A percentile compares a stretch with the other conserved stretches of the same genome.
Conservation (phyloP, 92 coral and sea anemone genomes). For the Epizoanthus rinbou region DNA sequence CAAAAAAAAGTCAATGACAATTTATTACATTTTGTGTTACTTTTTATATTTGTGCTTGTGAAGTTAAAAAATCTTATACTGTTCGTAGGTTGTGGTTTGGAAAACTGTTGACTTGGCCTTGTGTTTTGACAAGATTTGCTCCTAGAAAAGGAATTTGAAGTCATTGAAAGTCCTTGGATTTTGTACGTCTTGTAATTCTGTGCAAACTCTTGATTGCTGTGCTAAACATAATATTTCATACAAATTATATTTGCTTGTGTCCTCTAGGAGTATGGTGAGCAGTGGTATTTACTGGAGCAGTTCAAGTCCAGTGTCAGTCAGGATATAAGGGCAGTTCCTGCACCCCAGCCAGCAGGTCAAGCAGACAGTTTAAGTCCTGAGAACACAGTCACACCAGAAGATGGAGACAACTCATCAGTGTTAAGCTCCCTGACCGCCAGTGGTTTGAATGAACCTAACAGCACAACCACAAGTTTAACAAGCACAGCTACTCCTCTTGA, state of each 20-base stretch:
- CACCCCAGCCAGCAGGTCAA: neutral
- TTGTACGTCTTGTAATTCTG: too few species aligned
- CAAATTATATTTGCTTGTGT: neutral
- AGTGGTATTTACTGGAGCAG: constrained; percentile 37
- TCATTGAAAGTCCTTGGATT: too few species aligned
- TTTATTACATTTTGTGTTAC: too few species aligned
- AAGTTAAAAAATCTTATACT: too few species aligned
- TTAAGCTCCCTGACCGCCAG: constrained; percentile 2
- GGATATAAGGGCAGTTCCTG: neutral
- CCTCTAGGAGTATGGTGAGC: constrained; percentile 23
- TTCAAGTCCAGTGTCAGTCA: constrained; percentile 32
- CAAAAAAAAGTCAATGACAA: too few species aligned
- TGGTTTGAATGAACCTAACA: constrained; percentile 2
- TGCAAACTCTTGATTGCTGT: neutral
- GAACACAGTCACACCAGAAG: neutral
- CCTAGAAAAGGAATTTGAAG: too few species aligned
- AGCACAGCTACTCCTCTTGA: neutral
- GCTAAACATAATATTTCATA: neutral
- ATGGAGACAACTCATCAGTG: neutral
- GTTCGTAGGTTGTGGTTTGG: too few species aligned
- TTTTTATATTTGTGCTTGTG: too few species aligned
- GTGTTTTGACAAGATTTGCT: too few species aligned
- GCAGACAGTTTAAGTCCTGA: neutral
- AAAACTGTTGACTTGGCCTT: too few species aligned
- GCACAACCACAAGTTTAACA: neutral